Evolutionary conservation across 2,797 vertebrate genomes (phyloP).

Genomic region (Morelia viridis): DNA sequence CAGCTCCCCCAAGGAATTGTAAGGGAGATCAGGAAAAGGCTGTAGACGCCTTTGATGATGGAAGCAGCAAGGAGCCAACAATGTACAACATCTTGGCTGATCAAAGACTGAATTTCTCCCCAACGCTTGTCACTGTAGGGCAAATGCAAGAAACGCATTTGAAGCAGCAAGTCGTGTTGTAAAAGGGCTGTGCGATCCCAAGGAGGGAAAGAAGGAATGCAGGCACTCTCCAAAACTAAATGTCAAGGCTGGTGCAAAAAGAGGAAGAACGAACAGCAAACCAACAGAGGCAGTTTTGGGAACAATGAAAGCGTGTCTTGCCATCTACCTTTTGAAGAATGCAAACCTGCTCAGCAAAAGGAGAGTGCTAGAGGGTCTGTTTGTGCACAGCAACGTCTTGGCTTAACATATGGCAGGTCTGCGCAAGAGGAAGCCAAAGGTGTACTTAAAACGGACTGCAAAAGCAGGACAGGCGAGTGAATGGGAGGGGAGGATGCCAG

Average conservation of each 20-base stretch:
- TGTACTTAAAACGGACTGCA: background rate
- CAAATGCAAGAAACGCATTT: background rate
- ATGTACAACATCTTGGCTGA: slow-evolving; percentile 33
- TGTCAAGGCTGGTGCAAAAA: background rate
- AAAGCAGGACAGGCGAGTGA: background rate
- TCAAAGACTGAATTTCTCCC: background rate
- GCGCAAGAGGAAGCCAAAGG: background rate
- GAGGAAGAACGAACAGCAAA: background rate
- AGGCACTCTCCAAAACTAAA: background rate
- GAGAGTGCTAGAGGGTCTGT: background rate
- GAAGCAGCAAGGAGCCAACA: background rate
- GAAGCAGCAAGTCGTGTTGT: rapidly evolving
- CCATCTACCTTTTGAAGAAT: background rate
- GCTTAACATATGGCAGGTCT: background rate
- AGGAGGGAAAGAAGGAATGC: background rate
- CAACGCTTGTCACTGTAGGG: rapidly evolving
- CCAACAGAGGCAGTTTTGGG: background rate
- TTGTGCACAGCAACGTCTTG: background rate
- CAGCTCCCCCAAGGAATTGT: background rate
- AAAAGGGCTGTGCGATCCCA: background rate
- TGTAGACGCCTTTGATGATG: slow-evolving; percentile 20
- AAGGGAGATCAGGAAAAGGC: background rate
- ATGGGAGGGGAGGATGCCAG: background rate
- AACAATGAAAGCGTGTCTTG: background rate
- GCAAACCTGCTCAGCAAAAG: rapidly evolving